A percentile compares a stretch with the other conserved stretches of the same genome.
Evolutionary conservation across 64 coral and sea anemone species (phyloP).

Genomic region (Trachythela sp.): DNA sequence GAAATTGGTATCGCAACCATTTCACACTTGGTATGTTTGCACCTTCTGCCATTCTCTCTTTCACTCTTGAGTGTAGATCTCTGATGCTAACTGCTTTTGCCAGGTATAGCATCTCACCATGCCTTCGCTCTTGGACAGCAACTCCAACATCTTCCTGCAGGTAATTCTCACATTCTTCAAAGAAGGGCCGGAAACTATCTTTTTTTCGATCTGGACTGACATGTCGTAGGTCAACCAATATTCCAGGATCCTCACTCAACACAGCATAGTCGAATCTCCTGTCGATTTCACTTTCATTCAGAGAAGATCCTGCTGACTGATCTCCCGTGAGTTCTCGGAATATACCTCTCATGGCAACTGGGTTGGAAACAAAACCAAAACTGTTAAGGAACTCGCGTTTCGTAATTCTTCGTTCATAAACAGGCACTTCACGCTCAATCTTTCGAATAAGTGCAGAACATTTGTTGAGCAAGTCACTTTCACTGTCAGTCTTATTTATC

Average conservation of each 20-base stretch:
- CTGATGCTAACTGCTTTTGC: background rate
- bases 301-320: background rate
- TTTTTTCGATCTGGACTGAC: background rate
- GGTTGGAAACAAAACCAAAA: background rate
- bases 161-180: background rate
- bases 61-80: background rate
- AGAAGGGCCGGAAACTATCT: background rate
- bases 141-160: background rate
- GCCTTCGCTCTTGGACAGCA: background rate
- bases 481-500: background rate
- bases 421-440: background rate
- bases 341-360: background rate
- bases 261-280: background rate
- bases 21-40: background rate
- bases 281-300: background rate
- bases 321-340: background rate
- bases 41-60: background rate
- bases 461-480: background rate
- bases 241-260: background rate
- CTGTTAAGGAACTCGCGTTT: background rate
- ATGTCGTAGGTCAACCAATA: background rate
- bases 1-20: slow-evolving; percentile 10
- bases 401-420: background rate
- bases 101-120: background rate
- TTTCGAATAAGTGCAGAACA: background rate